Conservation (phyloP, 2,888 invertebrate genomes). For the Phortica okadai region DNA sequence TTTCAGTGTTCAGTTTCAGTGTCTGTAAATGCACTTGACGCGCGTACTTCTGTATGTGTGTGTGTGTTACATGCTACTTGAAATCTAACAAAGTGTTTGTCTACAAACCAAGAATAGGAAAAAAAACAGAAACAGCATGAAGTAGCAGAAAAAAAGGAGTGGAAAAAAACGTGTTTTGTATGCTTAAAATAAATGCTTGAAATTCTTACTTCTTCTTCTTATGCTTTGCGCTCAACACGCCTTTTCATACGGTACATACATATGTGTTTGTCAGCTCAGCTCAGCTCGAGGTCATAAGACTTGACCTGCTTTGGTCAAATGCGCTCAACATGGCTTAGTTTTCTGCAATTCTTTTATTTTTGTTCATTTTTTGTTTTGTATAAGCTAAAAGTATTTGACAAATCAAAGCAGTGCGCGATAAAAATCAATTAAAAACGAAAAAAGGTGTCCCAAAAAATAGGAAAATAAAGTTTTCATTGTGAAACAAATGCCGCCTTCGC, state of each 20-base stretch:
- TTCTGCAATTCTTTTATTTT: background rate
- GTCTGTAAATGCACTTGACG: background rate
- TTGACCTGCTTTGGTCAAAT: constrained; percentile 8
- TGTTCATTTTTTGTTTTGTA: background rate
- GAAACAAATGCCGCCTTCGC: background rate
- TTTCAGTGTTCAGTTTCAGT: background rate
- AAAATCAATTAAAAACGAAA: background rate
- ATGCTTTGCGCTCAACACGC: background rate
- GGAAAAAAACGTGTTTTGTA: background rate
- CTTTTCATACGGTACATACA: background rate
- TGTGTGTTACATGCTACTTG: background rate
- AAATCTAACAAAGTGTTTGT: background rate
- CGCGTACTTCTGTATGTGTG: background rate
- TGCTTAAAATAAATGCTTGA: constrained; percentile 4
- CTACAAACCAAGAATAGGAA: background rate
- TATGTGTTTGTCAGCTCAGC: background rate
- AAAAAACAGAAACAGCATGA: background rate
- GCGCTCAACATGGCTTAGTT: no score
- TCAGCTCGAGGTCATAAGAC: constrained; percentile 1
- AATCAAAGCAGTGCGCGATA: background rate
- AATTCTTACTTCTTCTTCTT: background rate
- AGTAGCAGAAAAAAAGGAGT: background rate
- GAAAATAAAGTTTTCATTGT: background rate
- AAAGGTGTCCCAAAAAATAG: background rate
- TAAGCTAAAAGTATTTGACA: background rate